These are phyloP conservation scores for Cephus runcator DNA, from an alignment of 2,888 invertebrate genomes.

Conservation along the genomic window DNA sequence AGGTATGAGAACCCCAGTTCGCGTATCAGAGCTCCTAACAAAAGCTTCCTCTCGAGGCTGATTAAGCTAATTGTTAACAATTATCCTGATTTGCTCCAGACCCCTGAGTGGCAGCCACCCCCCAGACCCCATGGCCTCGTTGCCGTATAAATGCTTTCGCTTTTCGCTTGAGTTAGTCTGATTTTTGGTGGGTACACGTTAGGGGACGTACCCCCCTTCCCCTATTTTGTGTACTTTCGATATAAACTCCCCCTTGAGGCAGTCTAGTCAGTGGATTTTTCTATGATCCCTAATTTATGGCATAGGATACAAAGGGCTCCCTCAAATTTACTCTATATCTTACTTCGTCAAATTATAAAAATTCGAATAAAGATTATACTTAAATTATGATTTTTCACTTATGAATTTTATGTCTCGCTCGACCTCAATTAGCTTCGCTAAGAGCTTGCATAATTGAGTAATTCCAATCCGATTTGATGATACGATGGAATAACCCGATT, in stretches of 20 bases:
- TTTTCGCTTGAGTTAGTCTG: constrained; percentile 48
- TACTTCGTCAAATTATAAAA: background rate
- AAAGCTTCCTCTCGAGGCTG: constrained; percentile 63
- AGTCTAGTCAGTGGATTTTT: background rate
- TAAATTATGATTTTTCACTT: background rate
- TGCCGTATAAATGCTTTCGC: constrained; percentile 52
- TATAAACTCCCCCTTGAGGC: background rate
- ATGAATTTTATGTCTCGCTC: background rate
- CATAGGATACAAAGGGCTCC: background rate
- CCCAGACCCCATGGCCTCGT: constrained; percentile 15
- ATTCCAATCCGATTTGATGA: background rate
- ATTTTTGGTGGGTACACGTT: constrained; percentile 40
- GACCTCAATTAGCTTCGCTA: background rate
- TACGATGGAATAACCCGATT: background rate
- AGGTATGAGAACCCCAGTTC: constrained; percentile 13
- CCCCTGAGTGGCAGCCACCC: constrained; percentile 53
- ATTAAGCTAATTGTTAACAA: constrained; percentile 66
- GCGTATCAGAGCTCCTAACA: constrained; percentile 51
- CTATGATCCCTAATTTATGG: background rate
- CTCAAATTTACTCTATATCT: background rate
- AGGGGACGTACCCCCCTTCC: background rate
- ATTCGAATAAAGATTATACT: background rate
- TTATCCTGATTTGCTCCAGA: constrained; percentile 63
- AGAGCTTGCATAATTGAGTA: background rate
- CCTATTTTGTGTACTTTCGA: background rate